A percentile compares a stretch with the other conserved stretches of the same genome.
Conservation (phyloP, 2,113 vertebrate genomes). For the Amia ocellicauda region DNA sequence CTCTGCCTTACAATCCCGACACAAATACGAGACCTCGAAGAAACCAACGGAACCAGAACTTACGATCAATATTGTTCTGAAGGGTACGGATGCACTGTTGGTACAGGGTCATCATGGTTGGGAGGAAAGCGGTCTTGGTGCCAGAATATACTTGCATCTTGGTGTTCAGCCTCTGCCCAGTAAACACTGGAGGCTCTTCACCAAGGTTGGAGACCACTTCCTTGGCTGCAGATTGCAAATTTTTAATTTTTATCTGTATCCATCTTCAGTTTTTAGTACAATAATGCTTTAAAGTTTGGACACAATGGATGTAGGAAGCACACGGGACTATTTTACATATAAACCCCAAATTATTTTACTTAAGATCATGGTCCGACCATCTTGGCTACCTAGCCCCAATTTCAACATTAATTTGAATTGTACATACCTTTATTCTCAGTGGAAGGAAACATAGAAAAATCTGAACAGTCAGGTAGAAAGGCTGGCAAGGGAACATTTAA, state of each 20-base stretch:
- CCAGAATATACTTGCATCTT: conserved; percentile 90
- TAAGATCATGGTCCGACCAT: too few relatives aligned
- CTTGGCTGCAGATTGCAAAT: conserved; percentile 47
- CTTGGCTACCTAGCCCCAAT: too few relatives aligned
- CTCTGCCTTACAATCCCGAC: background rate
- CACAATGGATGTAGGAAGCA: too few relatives aligned
- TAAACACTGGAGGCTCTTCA: conserved; percentile 62
- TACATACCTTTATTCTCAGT: conserved; percentile 66
- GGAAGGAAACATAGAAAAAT: conserved; percentile 48
- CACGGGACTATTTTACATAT: too few relatives aligned
- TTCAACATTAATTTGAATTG: too few relatives aligned
- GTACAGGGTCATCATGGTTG: conserved; percentile 77
- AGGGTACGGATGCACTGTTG: conserved; percentile 81
- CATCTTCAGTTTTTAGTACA: too few relatives aligned
- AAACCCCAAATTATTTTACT: too few relatives aligned
- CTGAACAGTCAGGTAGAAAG: conserved; percentile 59
- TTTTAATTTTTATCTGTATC: too few relatives aligned
- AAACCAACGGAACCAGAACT: conserved; percentile 38
- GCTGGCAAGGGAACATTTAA: conserved; percentile 68
- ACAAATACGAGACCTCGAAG: conserved; percentile 21
- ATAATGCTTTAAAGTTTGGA: too few relatives aligned
- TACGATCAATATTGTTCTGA: conserved; percentile 85
- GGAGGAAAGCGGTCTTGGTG: conserved; percentile 66
- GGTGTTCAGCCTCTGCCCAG: conserved; percentile 73
- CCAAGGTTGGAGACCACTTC: conserved; percentile 36